These are phyloP conservation scores for Drosophila mettleri DNA, from an alignment of 2,888 invertebrate genomes.

Conservation along the genomic window DNA sequence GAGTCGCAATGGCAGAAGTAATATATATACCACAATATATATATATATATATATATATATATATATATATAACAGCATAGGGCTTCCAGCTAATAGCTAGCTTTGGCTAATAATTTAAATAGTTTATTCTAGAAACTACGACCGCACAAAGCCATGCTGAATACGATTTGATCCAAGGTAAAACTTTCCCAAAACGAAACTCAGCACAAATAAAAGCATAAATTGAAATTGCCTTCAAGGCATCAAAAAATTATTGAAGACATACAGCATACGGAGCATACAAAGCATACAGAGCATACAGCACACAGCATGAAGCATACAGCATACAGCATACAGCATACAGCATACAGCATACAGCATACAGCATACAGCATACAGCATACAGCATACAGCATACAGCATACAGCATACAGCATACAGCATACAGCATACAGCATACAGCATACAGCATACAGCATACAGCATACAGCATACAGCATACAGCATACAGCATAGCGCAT, in stretches of 20 bases:
- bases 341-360: too few relatives aligned
- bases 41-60: constrained; percentile 1
- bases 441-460: too few relatives aligned
- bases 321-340: too few relatives aligned
- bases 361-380: neutral
- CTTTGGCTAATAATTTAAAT: constrained; percentile 20
- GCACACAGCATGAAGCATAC: too few relatives aligned
- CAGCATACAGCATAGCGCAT: too few relatives aligned
- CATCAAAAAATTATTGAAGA: neutral
- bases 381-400: neutral
- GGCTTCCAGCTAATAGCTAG: neutral
- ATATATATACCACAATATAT: neutral
- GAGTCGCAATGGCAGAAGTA: neutral
- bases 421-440: constrained; percentile 38
- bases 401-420: constrained; percentile 38
- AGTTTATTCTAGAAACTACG: constrained; percentile 10
- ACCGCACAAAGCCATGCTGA: neutral
- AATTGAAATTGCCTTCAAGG: neutral
- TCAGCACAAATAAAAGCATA: neutral
- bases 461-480: too few relatives aligned
- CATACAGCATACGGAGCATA: constrained; percentile 21
- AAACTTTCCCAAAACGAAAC: neutral
- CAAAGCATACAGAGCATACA: constrained; percentile 38
- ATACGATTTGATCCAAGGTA: constrained; percentile 2
- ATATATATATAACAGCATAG: constrained; percentile 1